These are phyloP conservation scores for Ophion ventricosus DNA, from an alignment of 2,888 invertebrate species.

Conservation along the genomic window DNA sequence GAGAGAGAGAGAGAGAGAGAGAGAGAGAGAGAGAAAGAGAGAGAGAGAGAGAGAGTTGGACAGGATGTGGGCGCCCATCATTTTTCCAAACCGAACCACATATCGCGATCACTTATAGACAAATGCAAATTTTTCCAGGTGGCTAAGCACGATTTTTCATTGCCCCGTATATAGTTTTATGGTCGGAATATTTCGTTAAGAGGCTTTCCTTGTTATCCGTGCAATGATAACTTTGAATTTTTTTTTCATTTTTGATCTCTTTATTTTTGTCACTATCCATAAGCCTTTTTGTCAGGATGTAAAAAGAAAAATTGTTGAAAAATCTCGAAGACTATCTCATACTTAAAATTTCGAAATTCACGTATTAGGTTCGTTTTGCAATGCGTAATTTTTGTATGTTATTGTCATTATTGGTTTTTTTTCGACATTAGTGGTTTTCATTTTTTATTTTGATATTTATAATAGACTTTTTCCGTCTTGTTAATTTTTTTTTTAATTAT, in stretches of 20 bases:
- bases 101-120: slow-evolving; percentile 12
- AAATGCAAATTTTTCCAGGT: neutral
- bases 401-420: neutral
- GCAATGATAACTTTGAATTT: neutral
- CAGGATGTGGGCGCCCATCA: neutral
- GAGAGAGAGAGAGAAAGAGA: too few relatives aligned
- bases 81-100: slow-evolving; percentile 17
- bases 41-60: too few relatives aligned
- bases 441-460: too few relatives aligned
- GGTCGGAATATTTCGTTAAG: too few relatives aligned
- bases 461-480: too few relatives aligned
- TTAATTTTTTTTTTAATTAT: neutral
- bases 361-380: too few relatives aligned
- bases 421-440: too few relatives aligned
- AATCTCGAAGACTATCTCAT: neutral
- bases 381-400: too few relatives aligned
- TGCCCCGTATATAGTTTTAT: neutral
- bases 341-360: too few relatives aligned
- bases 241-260: neutral
- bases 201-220: slow-evolving; percentile 2
- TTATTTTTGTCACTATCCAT: too few relatives aligned
- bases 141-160: slow-evolving; percentile 6
- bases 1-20: too few relatives aligned
- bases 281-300: neutral
- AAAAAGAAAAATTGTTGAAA: neutral